Evolutionary conservation across 2,888 invertebrate species (phyloP), one percentile per base, ranked within the genome.

Genomic region (Pandemis cinnamomeana): DNA sequence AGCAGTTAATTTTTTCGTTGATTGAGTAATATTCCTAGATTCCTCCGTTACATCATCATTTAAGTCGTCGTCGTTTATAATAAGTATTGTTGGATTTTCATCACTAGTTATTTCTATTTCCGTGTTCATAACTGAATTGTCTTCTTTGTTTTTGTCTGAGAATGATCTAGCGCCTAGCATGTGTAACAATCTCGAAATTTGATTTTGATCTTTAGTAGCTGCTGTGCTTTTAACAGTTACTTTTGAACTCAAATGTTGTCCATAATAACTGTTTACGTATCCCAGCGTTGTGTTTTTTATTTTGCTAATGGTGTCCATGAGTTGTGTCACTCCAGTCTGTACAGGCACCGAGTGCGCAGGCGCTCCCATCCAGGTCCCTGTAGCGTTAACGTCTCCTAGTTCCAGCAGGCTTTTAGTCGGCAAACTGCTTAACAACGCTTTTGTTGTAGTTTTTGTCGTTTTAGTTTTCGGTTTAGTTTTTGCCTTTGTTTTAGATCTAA

Each of bases 21-120:
- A 6, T 15, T 61, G 10, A 7, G 20, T 61, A 0, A n/a, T 13
- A n/a, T 41, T 61, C 1, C 7, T 41, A 62, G 36, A 36, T 41
- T 53, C 70, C 27, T 58, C 58, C 27, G 27, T 11, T 10, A 3
- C 11, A 11, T 58, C 58, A 0, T 58, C 58, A 7, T 11, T 27
- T 3, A 58, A 1, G 0, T 80, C 77, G 41, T 84, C 81, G 58
- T 84, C 80, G 4, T 84, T 78, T 51, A 85, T 81, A 13, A 85
- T 61, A 67, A 85, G 51, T 71, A 85, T 83, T 1, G 83, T 83
- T 0, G 86, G 82, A 68, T 79, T 80, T 0, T 71, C 63, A 6
- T 55, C 27, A 48, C 62, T 62, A 58, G 48, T 53, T 7, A 70
- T 64, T 36, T 44, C 44, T 1, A 36, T 44, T 68, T 70, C 20